Conservation (phyloP, 2,797 vertebrate genomes). For the Netta rufina region DNA sequence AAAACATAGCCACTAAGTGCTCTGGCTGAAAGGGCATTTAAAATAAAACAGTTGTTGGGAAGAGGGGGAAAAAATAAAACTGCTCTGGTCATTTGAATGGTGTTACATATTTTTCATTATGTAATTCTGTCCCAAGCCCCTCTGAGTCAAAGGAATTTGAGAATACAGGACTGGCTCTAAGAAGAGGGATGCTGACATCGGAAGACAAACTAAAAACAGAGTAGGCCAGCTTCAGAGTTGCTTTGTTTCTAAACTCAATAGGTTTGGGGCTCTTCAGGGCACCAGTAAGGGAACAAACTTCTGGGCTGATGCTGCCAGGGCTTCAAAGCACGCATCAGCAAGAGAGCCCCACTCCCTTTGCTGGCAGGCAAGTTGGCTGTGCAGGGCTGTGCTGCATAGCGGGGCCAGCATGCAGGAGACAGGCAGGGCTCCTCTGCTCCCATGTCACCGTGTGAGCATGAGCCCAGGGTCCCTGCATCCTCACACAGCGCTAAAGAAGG, state of each 20-base stretch:
- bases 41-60: constrained; percentile 4
- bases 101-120: background rate
- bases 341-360: background rate
- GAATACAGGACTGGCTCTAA: background rate
- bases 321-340: background rate
- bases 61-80: background rate
- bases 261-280: background rate
- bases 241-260: rapidly evolving
- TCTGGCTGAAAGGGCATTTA: constrained; percentile 31
- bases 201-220: background rate
- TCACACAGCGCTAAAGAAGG: rapidly evolving
- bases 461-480: background rate
- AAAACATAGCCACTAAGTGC: constrained; percentile 36
- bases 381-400: background rate
- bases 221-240: background rate
- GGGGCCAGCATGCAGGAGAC: background rate
- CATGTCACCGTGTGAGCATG: rapidly evolving
- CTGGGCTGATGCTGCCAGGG: background rate
- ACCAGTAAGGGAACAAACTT: background rate
- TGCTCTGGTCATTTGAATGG: background rate
- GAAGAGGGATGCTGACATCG: background rate
- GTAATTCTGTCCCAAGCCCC: background rate
- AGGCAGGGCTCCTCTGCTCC: background rate
- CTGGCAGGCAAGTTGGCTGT: background rate
- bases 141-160: background rate